These are phyloP conservation scores for Magallana nippona DNA, from an alignment of 2,888 invertebrate genomes.

Conservation along the genomic window DNA sequence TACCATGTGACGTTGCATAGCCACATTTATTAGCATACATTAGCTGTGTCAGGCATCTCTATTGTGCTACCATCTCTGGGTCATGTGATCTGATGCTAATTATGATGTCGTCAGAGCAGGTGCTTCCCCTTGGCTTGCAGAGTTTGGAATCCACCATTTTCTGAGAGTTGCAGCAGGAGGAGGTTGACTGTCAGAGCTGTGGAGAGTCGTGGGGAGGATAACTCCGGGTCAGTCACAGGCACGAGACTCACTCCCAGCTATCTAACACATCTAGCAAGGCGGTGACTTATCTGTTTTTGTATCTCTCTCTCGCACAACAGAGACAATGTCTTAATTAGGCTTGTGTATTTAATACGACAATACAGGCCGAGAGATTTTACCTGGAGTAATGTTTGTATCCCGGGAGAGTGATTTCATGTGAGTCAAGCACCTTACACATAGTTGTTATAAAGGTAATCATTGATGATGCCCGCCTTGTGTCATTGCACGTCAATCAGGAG, in stretches of 20 bases:
- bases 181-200: background rate
- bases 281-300: slow-evolving; percentile 20
- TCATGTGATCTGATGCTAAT: slow-evolving; percentile 33
- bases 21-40: slow-evolving; percentile 23
- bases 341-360: slow-evolving; percentile 4
- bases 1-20: slow-evolving; percentile 18
- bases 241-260: background rate
- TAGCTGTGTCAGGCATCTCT: slow-evolving; percentile 8
- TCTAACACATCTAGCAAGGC: slow-evolving; percentile 28
- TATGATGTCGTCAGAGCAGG: slow-evolving; percentile 33
- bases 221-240: background rate
- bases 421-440: slow-evolving; percentile 16
- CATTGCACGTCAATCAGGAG: slow-evolving; percentile 18
- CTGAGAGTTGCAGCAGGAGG: background rate
- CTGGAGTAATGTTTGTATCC: slow-evolving; percentile 6
- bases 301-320: background rate
- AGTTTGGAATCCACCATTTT: slow-evolving; percentile 28
- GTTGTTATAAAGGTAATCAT: slow-evolving; percentile 14
- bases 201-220: background rate
- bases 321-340: slow-evolving; percentile 32
- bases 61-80: slow-evolving; percentile 24
- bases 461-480: slow-evolving; percentile 17
- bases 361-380: background rate
- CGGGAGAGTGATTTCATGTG: slow-evolving; percentile 1
- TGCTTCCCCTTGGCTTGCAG: slow-evolving; percentile 25